Evolutionary conservation across 2,113 vertebrate species (phyloP).

Genomic region (Zeus faber): DNA sequence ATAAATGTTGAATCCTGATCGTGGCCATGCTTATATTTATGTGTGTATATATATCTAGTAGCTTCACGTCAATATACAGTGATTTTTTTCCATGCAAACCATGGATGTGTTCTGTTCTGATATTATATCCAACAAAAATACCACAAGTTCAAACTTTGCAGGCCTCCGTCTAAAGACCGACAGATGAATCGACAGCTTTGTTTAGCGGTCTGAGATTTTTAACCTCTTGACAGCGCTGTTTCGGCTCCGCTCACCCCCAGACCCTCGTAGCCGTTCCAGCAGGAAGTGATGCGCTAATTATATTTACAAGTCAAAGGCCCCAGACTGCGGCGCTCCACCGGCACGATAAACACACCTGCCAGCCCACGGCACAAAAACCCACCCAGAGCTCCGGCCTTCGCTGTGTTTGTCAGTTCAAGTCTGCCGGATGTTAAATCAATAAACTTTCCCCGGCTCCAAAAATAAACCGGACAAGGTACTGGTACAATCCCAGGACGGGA

Average conservation of each 20-base stretch:
- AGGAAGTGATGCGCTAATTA: slow-evolving; percentile 67
- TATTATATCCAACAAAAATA: slow-evolving; percentile 3
- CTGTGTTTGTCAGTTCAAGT: slow-evolving; percentile 52
- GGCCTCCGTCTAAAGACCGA: background rate
- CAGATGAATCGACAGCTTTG: slow-evolving; percentile 5
- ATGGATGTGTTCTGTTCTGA: too few species aligned
- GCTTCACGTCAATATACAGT: too few species aligned
- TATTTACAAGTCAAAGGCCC: slow-evolving; percentile 64
- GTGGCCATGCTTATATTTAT: too few species aligned
- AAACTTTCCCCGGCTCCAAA: slow-evolving; percentile 42
- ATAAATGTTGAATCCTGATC: too few species aligned
- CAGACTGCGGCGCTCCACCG: slow-evolving; percentile 39
- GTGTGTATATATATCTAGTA: too few species aligned
- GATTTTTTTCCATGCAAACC: too few species aligned
- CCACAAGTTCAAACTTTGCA: background rate
- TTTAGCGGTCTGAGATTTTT: slow-evolving; percentile 3
- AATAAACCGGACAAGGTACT: slow-evolving; percentile 14
- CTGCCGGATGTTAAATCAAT: slow-evolving; percentile 63
- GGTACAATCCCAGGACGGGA: slow-evolving; percentile 42
- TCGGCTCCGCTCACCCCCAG: slow-evolving; percentile 29
- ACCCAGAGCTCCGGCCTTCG: slow-evolving; percentile 12
- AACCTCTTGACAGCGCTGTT: slow-evolving; percentile 33
- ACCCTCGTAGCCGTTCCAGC: slow-evolving; percentile 21
- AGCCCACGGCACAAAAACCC: slow-evolving; percentile 36
- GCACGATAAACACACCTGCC: slow-evolving; percentile 77